Evolutionary conservation across 2,113 vertebrate species (phyloP).

Genomic region (Protobothrops mucrosquamatus): DNA sequence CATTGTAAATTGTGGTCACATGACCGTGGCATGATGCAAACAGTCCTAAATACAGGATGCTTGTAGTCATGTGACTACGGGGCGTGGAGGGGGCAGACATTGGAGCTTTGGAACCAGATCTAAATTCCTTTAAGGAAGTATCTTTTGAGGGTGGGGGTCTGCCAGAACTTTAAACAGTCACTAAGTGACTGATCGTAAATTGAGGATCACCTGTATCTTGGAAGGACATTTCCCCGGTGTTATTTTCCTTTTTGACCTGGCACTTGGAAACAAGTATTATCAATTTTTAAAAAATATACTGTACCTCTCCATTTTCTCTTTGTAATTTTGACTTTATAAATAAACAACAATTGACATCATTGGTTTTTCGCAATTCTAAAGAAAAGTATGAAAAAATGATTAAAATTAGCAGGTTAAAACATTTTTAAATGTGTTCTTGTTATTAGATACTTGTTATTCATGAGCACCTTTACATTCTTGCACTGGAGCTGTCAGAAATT

Average conservation of each 20-base stretch:
- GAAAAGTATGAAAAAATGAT: slow-evolving; percentile 22
- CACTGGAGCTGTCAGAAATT: not conserved
- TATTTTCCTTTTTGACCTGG: slow-evolving; percentile 7
- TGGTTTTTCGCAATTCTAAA: slow-evolving; percentile 84
- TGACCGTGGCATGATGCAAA: not conserved
- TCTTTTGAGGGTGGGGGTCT: not conserved
- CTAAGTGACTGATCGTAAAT: not conserved
- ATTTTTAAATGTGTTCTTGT: not conserved
- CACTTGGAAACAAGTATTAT: slow-evolving; percentile 5
- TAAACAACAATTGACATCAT: slow-evolving; percentile 82
- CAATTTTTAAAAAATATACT: slow-evolving; percentile 3
- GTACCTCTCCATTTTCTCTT: slow-evolving; percentile 85
- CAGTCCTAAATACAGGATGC: not conserved
- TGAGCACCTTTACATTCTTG: not conserved
- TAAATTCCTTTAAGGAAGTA: not conserved
- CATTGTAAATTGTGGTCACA: not conserved
- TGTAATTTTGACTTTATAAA: slow-evolving; percentile 86
- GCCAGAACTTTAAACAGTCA: not conserved
- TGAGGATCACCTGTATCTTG: not conserved
- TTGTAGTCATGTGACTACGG: not conserved
- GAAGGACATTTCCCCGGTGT: not conserved
- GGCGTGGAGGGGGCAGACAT: not conserved
- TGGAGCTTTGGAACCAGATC: not conserved
- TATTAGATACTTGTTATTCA: not conserved
- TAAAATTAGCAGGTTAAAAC: slow-evolving; percentile 7